A percentile compares a stretch with the other conserved stretches of the same genome.
phyloP scores from a whole-genome alignment of 2,113 vertebrate genomes.

The Gymnogyps californianus region DNA sequence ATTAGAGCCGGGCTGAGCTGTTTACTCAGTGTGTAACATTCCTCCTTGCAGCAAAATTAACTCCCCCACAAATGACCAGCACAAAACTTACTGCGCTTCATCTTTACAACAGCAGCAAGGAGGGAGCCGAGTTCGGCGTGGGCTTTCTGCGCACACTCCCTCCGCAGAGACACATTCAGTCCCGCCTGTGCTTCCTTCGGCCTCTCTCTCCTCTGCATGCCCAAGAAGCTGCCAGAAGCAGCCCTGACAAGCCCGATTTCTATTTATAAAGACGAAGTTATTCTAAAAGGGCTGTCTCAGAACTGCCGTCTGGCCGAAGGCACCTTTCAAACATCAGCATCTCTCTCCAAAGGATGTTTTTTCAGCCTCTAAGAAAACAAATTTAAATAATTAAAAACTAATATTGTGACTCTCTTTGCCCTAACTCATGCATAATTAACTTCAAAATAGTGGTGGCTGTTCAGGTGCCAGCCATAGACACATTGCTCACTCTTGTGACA shows the following conservation, averaged over 20 bases:
- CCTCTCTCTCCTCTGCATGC: not conserved
- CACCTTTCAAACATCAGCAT: not conserved
- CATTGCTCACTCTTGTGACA: not conserved
- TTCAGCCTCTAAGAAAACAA: not conserved
- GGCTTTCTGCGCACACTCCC: not conserved
- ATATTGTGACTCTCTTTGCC: not conserved
- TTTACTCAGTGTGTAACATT: not conserved
- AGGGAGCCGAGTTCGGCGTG: not conserved
- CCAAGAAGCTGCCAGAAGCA: not conserved
- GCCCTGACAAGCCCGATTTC: not conserved
- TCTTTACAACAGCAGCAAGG: not conserved
- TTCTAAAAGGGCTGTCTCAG: not conserved
- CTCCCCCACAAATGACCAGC: not conserved
- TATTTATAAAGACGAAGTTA: not conserved
- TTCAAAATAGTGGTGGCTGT: not conserved
- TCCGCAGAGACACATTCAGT: accelerated
- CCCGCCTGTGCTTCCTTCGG: accelerated
- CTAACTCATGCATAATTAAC: not conserved
- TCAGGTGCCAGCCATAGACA: not conserved
- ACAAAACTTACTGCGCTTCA: not conserved
- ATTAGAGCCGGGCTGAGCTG: not conserved
- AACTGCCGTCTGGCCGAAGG: not conserved
- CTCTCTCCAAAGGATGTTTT: not conserved
- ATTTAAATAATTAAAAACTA: not conserved
- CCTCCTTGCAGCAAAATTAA: not conserved